Conservation (phyloP, 2,113 vertebrate species). For the Forbesichthys agassizii region DNA sequence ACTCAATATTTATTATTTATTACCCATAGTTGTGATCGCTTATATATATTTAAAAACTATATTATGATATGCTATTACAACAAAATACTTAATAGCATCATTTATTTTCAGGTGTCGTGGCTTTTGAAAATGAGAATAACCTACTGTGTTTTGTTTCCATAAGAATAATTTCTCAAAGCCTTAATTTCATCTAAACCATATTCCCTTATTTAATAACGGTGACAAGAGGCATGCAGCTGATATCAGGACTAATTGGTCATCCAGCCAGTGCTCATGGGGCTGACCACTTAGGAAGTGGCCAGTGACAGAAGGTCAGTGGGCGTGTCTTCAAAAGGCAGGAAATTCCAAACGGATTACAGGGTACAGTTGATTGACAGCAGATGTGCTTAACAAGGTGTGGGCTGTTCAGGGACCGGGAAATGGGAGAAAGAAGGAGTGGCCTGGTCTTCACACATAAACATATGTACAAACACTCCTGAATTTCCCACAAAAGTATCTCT, state of each 20-base stretch:
- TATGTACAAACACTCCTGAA: not conserved
- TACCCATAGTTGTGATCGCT: not conserved
- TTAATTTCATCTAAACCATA: no score
- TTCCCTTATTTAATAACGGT: no score
- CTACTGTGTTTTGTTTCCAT: no score
- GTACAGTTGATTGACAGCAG: conserved; percentile 75
- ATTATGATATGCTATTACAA: conserved; percentile 10
- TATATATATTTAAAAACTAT: conserved; percentile 2
- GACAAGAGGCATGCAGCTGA: conserved; percentile 19
- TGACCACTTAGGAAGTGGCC: conserved; percentile 48
- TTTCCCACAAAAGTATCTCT: not conserved
- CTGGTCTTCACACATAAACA: not conserved
- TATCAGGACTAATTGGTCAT: not conserved
- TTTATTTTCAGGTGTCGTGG: no score
- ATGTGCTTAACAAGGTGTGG: conserved; percentile 73
- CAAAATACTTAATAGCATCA: no score
- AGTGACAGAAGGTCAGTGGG: conserved; percentile 41
- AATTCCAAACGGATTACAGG: conserved; percentile 74
- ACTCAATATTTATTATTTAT: no score
- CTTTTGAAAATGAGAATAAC: no score
- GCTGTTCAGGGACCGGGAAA: conserved; percentile 52
- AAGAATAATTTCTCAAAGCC: no score
- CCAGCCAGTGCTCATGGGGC: not conserved
- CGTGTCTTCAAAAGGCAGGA: conserved; percentile 57
- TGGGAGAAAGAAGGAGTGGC: conserved; percentile 43